Evolutionary conservation across 2,888 invertebrate species (phyloP).

Genomic region (Agrochola circellaris): DNA sequence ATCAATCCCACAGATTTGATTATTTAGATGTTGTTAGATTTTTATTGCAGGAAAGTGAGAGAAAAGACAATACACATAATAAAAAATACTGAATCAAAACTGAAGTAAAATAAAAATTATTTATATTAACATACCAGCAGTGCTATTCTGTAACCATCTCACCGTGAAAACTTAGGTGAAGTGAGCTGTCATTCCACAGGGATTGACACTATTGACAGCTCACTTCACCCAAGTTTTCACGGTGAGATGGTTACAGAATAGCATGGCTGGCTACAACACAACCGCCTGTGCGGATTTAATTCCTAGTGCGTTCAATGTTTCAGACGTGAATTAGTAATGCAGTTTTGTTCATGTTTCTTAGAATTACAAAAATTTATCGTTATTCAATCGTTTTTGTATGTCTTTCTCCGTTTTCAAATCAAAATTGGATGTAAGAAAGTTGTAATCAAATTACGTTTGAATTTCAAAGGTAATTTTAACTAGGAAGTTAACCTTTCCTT

Average conservation of each 20-base stretch:
- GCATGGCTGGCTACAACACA: background rate
- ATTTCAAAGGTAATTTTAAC: constrained; percentile 1
- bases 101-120: background rate
- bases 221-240: too few species aligned
- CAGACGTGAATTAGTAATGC: constrained; percentile 46
- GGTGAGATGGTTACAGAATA: too few species aligned
- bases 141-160: too few species aligned
- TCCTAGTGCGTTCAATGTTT: constrained; percentile 11
- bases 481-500: background rate
- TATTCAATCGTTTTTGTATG: constrained; percentile 12
- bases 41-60: too few species aligned
- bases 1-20: too few species aligned
- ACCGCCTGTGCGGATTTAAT: background rate
- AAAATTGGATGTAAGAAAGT: constrained; percentile 10
- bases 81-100: background rate
- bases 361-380: constrained; percentile 28
- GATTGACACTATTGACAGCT: too few species aligned
- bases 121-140: too few species aligned
- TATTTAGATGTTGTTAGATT: too few species aligned
- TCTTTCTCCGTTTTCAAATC: constrained; percentile 19
- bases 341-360: constrained; percentile 32
- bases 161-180: too few species aligned
- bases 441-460: constrained; percentile 4
- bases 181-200: too few species aligned
- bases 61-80: too few species aligned